Evolutionary conservation across 2,113 vertebrate genomes (phyloP).

Genomic region (Ceyx cyanopectus): DNA sequence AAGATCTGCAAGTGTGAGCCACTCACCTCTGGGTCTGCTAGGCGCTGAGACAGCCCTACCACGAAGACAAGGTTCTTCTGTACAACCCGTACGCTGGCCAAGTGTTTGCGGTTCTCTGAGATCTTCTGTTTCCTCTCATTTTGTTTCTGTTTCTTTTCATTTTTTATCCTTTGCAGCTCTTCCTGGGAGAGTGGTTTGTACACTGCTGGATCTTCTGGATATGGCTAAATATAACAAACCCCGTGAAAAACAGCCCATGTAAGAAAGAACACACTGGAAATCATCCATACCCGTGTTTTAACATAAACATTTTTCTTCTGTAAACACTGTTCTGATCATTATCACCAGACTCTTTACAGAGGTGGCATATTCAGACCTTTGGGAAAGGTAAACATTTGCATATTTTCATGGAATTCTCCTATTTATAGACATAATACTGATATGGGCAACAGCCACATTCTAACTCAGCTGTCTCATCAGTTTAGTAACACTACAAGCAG

Average conservation of each 20-base stretch:
- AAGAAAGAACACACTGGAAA: not conserved
- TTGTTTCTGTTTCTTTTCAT: constrained; percentile 99
- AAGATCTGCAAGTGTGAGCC: not conserved
- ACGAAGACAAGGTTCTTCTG: constrained; percentile 99
- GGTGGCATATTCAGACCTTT: not conserved
- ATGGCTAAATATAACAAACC: constrained; percentile 85
- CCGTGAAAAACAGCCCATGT: not conserved
- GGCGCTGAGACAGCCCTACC: constrained; percentile 95
- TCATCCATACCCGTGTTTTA: not conserved
- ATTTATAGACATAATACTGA: not conserved
- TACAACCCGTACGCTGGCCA: constrained; percentile 97
- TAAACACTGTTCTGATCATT: not conserved
- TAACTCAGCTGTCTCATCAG: not conserved
- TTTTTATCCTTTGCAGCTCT: constrained; percentile 99
- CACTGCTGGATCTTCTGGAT: constrained; percentile 98
- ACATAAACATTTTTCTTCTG: not conserved
- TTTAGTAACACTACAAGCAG: not conserved
- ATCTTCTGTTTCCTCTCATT: constrained; percentile 99
- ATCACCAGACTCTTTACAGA: not conserved
- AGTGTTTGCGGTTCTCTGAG: constrained; percentile 98
- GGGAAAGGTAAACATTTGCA: not conserved
- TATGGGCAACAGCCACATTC: not conserved
- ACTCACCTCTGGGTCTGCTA: constrained; percentile 96
- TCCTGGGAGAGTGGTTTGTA: constrained; percentile 99
- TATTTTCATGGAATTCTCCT: not conserved